These are phyloP conservation scores for Troilus luridus DNA, from an alignment of 2,888 invertebrate species.

Conservation along the genomic window DNA sequence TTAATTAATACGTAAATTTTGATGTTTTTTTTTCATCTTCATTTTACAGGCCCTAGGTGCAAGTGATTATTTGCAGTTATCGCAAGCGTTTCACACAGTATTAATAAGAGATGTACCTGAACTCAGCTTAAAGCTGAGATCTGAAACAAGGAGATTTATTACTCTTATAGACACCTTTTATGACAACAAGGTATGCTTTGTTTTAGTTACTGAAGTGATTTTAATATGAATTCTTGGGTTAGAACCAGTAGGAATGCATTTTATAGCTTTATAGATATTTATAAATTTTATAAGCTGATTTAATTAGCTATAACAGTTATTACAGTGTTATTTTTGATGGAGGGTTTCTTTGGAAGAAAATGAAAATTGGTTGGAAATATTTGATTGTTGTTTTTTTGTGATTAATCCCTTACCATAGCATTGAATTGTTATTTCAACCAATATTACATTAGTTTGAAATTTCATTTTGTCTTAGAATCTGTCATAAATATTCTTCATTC, in stretches of 20 bases:
- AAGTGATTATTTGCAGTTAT: slow-evolving; percentile 93
- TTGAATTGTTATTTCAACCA: too few species aligned
- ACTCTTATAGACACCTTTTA: slow-evolving; percentile 97
- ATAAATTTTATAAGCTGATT: too few species aligned
- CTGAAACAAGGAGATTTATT: slow-evolving; percentile 94
- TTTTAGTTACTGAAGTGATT: background rate
- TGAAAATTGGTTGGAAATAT: too few species aligned
- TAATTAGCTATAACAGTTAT: too few species aligned
- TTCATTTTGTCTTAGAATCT: too few species aligned
- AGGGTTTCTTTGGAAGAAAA: too few species aligned
- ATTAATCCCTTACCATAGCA: too few species aligned
- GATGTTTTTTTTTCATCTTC: slow-evolving; percentile 51
- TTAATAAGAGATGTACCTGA: slow-evolving; percentile 91
- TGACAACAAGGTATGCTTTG: slow-evolving; percentile 79
- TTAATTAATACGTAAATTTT: slow-evolving; percentile 6
- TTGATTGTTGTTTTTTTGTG: too few species aligned
- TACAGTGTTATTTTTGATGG: too few species aligned
- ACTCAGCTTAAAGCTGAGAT: slow-evolving; percentile 82
- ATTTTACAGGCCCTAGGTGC: slow-evolving; percentile 87
- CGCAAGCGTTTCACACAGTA: slow-evolving; percentile 95
- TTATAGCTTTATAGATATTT: too few species aligned
- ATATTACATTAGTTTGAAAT: too few species aligned
- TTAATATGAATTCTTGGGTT: background rate
- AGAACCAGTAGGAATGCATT: background rate
- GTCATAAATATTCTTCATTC: too few species aligned